Conservation (phyloP, 53 echinoderm and acorn worm genomes). For the Temnopleurus reevesii region DNA sequence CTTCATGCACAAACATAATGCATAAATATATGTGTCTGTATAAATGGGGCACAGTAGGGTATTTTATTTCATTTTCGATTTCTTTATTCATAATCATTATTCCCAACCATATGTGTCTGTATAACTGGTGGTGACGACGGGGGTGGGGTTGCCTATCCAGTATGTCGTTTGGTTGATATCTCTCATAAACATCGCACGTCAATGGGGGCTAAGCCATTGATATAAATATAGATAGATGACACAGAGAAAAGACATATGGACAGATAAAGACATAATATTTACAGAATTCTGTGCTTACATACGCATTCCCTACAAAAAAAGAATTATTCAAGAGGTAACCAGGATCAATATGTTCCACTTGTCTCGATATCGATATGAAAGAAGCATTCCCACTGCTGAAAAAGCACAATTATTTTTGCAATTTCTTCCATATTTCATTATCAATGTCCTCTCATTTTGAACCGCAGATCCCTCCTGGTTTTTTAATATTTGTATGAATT, state of each 20-base stretch:
- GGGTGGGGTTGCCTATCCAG: background rate
- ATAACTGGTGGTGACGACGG: background rate
- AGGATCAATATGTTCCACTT: constrained; percentile 10
- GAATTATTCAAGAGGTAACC: constrained; percentile 6
- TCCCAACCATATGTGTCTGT: background rate
- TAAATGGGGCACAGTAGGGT: no score
- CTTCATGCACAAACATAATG: no score
- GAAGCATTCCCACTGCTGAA: constrained; percentile 22
- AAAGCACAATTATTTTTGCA: constrained; percentile 51
- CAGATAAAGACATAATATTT: constrained; percentile 60
- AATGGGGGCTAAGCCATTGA: constrained; percentile 51
- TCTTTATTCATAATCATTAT: no score
- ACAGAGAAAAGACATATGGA: constrained; percentile 59
- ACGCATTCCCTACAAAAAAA: constrained; percentile 51
- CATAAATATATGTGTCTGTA: no score
- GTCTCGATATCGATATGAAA: constrained; percentile 27
- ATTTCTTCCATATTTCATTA: constrained; percentile 41
- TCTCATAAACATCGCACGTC: constrained; percentile 33
- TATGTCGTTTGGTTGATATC: background rate
- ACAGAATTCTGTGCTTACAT: constrained; percentile 65
- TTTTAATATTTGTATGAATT: constrained; percentile 6
- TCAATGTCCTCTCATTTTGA: background rate
- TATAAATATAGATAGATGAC: constrained; percentile 64
- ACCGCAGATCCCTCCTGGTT: constrained; percentile 33
- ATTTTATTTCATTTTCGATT: no score